Base-by-base conservation (phyloP, 2,797 vertebrate genomes). In the Sternarchorhynchus goeldii region DNA sequence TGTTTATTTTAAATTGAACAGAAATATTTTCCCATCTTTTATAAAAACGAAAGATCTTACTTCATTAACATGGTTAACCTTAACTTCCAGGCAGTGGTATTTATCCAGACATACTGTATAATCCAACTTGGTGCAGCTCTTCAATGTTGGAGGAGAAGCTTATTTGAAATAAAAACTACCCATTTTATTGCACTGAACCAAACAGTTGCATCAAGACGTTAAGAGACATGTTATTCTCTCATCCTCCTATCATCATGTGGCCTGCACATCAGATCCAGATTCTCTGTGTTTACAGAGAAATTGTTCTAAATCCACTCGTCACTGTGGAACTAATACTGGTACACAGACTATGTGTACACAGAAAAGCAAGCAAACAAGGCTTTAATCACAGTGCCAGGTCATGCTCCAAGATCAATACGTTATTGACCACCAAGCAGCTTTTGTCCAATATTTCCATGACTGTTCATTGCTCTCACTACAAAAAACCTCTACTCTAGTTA, bases 351-450 rank as follows among this genome's bases (percentile, higher is more conserved):
- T 25, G 36, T 71, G 34, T 71, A 68, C 74, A 53, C 21, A 80
- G 70, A 64, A 75, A 71, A 50, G 29, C 32, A n/a, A 64, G 59
- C 74, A 71, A 57, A 66, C 73, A 76, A 58, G 53, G 65, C 63
- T 69, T 60, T 80, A 76, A 80, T 80, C 73, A 76, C 59, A 65
- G 10, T 76, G 73, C 31, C 73, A 45, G 66, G 75, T 75, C 75
- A 69, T 75, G 65, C 71, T 57, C 60, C 59, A n/a, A 12, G 34
- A 76, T 80, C 73, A 71, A 76, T 80, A 75, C 17, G 18, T 21
- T 70, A 75, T 76, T 75, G 66, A 76, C 21, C 34, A 58, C 66
- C 17, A 12, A 58, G 60, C 50, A 21, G 20, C 29, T 74, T 74
- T 55, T 56, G 32, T 39, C 58, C 73, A 25, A 58, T 63, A 50